These are phyloP conservation scores for Drosophila setifemur DNA, from an alignment of 1,140 invertebrate species.

Conservation along the genomic window DNA sequence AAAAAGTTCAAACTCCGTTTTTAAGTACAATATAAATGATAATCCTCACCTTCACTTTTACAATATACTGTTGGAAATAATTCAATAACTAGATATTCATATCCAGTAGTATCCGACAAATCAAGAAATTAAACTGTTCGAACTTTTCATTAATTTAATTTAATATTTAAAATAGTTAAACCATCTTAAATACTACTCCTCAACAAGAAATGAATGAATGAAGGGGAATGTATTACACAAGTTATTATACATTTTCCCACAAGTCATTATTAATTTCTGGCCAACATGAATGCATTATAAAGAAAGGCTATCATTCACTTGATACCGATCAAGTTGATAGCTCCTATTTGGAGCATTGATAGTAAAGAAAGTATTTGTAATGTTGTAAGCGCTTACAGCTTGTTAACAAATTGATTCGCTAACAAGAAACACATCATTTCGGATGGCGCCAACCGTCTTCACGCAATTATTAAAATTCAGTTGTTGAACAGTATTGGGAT, in stretches of 20 bases:
- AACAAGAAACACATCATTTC: slow-evolving; percentile 56
- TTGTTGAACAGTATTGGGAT: slow-evolving; percentile 48
- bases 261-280: slow-evolving; percentile 36
- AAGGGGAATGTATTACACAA: too few relatives aligned
- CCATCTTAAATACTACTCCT: too few relatives aligned
- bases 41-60: too few relatives aligned
- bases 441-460: slow-evolving; percentile 65
- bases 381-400: slow-evolving; percentile 40
- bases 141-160: too few relatives aligned
- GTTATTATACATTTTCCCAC: background rate
- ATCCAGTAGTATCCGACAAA: too few relatives aligned
- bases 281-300: slow-evolving; percentile 11
- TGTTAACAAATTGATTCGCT: slow-evolving; percentile 76
- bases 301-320: slow-evolving; percentile 18
- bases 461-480: slow-evolving; percentile 48
- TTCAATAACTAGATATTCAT: too few relatives aligned
- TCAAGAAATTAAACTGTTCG: too few relatives aligned
- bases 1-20: too few relatives aligned
- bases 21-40: too few relatives aligned
- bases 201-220: too few relatives aligned
- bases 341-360: slow-evolving; percentile 6
- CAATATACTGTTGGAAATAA: too few relatives aligned
- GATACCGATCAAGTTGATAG: slow-evolving; percentile 18
- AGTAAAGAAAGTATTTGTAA: slow-evolving; percentile 28
- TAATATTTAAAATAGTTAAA: too few relatives aligned